Evolutionary conservation across 2,888 invertebrate genomes (phyloP).

Genomic region (Eupsilia transversa): DNA sequence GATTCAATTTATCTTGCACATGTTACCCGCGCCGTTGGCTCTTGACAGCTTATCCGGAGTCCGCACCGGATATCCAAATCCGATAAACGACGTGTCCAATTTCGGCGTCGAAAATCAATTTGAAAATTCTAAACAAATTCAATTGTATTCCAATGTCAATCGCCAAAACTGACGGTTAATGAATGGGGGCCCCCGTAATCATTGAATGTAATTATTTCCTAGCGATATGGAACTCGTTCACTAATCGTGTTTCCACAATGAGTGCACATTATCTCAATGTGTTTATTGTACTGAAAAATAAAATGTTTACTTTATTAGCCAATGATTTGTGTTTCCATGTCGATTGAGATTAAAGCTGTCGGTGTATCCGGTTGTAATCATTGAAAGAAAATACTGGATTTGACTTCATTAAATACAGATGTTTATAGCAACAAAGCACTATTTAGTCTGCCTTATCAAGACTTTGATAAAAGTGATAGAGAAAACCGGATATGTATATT

Average conservation of each 20-base stretch:
- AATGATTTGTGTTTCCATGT: slow-evolving; percentile 49
- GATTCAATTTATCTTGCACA: slow-evolving; percentile 36
- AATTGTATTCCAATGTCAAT: slow-evolving; percentile 39
- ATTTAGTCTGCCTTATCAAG: neutral
- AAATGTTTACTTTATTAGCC: slow-evolving; percentile 41
- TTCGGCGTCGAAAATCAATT: slow-evolving; percentile 46
- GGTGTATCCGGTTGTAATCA: slow-evolving; percentile 25
- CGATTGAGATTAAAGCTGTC: slow-evolving; percentile 41
- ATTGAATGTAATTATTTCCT: slow-evolving; percentile 48
- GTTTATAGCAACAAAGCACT: neutral
- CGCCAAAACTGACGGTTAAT: slow-evolving; percentile 30
- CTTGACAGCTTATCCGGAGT: slow-evolving; percentile 20
- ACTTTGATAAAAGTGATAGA: neutral
- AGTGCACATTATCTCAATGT: slow-evolving; percentile 45
- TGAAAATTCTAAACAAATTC: slow-evolving; percentile 32
- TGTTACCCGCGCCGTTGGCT: slow-evolving; percentile 5
- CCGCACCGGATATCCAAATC: slow-evolving; percentile 42
- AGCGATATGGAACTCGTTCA: slow-evolving; percentile 41
- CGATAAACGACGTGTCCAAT: slow-evolving; percentile 52
- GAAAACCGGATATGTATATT: neutral
- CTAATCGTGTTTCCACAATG: slow-evolving; percentile 50
- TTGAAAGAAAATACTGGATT: slow-evolving; percentile 11
- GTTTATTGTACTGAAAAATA: slow-evolving; percentile 43
- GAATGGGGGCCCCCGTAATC: slow-evolving; percentile 41
- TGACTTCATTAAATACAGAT: slow-evolving; percentile 1